Conservation (phyloP, 2,797 vertebrate species). For the Cirrhinus molitorella region DNA sequence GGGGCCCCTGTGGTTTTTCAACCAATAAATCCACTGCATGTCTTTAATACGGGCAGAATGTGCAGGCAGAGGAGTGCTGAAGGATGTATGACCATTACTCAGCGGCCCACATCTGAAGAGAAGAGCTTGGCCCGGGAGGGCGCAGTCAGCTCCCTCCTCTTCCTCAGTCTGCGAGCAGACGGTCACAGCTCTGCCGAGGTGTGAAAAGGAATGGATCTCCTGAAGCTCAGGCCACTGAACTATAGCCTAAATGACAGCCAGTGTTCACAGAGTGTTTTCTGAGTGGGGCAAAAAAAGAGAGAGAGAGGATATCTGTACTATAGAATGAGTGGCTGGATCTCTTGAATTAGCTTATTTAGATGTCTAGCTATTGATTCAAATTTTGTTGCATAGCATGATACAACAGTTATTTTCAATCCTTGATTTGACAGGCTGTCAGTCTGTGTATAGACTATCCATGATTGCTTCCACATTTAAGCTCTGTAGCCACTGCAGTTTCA, state of each 20-base stretch:
- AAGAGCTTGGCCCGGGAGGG: constrained; percentile 57
- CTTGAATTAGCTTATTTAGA: not conserved
- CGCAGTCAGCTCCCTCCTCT: constrained; percentile 54
- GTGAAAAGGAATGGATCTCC: constrained; percentile 64
- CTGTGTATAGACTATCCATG: not conserved
- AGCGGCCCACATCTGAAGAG: constrained; percentile 76
- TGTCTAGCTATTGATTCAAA: not conserved
- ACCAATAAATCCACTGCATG: constrained; percentile 80
- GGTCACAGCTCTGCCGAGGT: constrained; percentile 62
- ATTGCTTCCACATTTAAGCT: not conserved
- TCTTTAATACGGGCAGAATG: constrained; percentile 81
- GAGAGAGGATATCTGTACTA: constrained; percentile 1
- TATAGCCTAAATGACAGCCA: constrained; percentile 36
- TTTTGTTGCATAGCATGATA: not conserved
- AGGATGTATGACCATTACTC: constrained; percentile 78
- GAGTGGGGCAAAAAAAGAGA: not conserved
- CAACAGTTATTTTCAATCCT: not conserved
- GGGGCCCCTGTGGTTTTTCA: constrained; percentile 81
- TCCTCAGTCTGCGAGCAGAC: constrained; percentile 51
- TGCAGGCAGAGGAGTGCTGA: constrained; percentile 74
- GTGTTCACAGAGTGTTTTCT: constrained; percentile 29
- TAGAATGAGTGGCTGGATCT: not conserved
- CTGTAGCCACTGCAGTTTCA: not conserved
- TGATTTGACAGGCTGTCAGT: not conserved
- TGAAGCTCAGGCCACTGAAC: constrained; percentile 46